Evolutionary conservation across 2,113 vertebrate species (phyloP).

Genomic region (Sturnus vulgaris): DNA sequence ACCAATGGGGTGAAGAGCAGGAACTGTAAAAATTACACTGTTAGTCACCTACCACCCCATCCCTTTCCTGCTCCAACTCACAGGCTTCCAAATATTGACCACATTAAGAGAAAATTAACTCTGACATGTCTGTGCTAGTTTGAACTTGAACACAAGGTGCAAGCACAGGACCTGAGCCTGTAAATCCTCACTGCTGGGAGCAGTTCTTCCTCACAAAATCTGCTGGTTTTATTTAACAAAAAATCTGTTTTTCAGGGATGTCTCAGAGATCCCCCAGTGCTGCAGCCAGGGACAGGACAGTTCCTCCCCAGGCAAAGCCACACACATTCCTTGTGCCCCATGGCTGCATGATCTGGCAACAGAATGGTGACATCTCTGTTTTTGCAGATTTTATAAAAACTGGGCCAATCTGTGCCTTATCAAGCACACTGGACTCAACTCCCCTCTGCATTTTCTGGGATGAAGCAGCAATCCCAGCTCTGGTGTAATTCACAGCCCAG

Average conservation of each 20-base stretch:
- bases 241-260: neutral
- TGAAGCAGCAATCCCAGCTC: neutral
- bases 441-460: neutral
- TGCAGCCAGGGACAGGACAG: neutral
- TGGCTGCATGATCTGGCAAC: neutral
- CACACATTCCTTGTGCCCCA: neutral
- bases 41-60: neutral
- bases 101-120: neutral
- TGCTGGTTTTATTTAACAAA: too few species aligned
- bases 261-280: neutral
- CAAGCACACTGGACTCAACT: neutral
- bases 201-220: neutral
- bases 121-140: neutral
- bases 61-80: neutral
- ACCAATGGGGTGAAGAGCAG: neutral
- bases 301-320: neutral
- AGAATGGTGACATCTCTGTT: neutral
- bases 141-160: neutral
- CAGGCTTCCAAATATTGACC: neutral
- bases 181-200: neutral
- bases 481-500: neutral
- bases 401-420: neutral
- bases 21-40: neutral
- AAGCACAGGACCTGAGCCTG: neutral
- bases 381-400: neutral